Base-by-base conservation (phyloP, 2,888 invertebrate species). In the Argynnis bischoffii region DNA sequence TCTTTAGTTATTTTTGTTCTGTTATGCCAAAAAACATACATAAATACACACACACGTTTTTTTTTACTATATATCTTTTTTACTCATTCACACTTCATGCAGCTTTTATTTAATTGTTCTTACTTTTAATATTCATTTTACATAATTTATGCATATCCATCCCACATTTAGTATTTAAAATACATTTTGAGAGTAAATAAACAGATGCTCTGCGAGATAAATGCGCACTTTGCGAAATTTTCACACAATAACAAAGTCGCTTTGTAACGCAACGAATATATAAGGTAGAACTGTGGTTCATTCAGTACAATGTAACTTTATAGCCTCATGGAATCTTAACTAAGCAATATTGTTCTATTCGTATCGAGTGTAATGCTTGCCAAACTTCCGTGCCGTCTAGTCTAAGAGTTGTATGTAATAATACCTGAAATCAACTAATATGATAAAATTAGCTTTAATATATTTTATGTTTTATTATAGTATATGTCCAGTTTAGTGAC, bases 251-350 rank as follows among this genome's bases (percentile, higher is more conserved):
- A 63, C 53, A 51, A 41, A 3, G 21, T 18, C 47, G 56, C 57
- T 59, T 65, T 53, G 53, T 53, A 53, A 53, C 50, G 15, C 14
- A 65, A 60, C 47, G 56, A 48, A 64, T 48, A 21, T 48, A 35
- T 59, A 55, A 59, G 21, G 3, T 35, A 18, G 51, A 51, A 53
- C 57, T 65, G 54, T 60, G 47, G 16, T 67, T 68, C 72, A 74
- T 71, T 72, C 63, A 60, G 16, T 70, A 76, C 74, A 76, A 71
- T 76, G 72, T 76, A 69, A 69, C 64, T 76, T 77, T 72, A 73
- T 67, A 56, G 69, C 59, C 61, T 70, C 57, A 66, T 55, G 71
- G 72, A 64, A 71, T 71, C 69, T 61, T 68, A 69, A 71, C 71
- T 70, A 65, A 65, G 69, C 67, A 64, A 68, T 69, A 68, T 63